Base-by-base conservation (phyloP, 1,140 invertebrate species). In the Gryon sp. region DNA sequence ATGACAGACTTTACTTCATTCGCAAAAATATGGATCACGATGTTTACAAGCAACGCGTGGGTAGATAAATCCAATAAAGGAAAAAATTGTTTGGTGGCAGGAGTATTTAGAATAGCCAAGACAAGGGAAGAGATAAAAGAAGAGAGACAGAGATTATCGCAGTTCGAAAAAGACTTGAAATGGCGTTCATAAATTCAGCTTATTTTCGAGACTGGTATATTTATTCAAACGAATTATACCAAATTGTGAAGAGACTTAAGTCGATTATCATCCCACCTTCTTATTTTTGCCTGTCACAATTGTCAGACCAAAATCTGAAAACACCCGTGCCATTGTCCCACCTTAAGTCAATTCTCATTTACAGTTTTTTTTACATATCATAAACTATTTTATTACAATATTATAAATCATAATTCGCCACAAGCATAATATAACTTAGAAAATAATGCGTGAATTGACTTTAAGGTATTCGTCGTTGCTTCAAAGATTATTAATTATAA, bases 131-230 rank as follows among this genome's bases (percentile, higher is more conserved):
- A n/a, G n/a, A n/a, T n/a, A n/a, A n/a, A n/a, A n/a, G n/a, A n/a
- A n/a, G 15, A 38, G 18, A 72, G 76, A 83, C n/a, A 22, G 11
- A 72, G 75, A 83, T 84, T 83, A 82, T 75, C 52, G 60, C 50
- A 60, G 43, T 76, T 80, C 59, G 68, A 76, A 63, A 63, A 48
- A 68, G 66, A 72, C 59, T 63, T 9, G 18, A 59, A 80, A 80
- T 76, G 73, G 68, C 74, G 73, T 75, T 80, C 83, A 82, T 87
- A 87, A 87, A 87, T 87, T 84, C 81, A 79, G 84, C 85, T 87
- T 87, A 87, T 70, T 70, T 75, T 66, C 65, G 59, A 66, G 65
- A 48, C 65, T 73, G 32, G 36, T 59, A 53, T 82, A 83, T 86
- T 86, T 86, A 85, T 85, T 82, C 52, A 74, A 80, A 78, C 62